Evolutionary conservation across 2,113 vertebrate species (phyloP).

Genomic region (Trochalopteron elliotii): DNA sequence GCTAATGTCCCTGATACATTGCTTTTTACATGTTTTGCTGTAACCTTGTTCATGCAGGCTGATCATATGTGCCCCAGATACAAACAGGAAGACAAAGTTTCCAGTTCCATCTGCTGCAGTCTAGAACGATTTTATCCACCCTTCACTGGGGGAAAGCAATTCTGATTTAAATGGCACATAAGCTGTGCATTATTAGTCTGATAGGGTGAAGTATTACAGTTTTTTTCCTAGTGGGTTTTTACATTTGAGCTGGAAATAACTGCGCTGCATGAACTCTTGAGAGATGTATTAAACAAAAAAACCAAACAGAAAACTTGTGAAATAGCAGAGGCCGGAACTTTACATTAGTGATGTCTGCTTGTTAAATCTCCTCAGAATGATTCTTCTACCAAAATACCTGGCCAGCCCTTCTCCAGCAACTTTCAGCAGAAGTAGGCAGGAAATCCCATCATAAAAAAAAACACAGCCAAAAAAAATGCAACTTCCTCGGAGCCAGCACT

Average conservation of each 20-base stretch:
- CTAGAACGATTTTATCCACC: conserved; percentile 11
- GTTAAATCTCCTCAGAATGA: background rate
- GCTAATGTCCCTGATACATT: background rate
- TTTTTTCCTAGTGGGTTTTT: background rate
- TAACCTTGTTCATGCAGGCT: background rate
- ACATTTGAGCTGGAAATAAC: background rate
- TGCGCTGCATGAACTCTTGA: background rate
- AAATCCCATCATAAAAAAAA: background rate
- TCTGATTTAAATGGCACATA: conserved; percentile 24
- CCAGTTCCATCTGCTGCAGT: conserved; percentile 23
- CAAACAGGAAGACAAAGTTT: background rate
- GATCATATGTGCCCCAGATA: conserved; percentile 1
- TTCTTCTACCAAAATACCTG: background rate
- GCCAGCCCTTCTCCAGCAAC: background rate
- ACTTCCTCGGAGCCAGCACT: background rate
- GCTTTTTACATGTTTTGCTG: background rate
- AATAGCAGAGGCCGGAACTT: background rate
- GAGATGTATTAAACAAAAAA: background rate
- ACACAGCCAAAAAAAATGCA: background rate
- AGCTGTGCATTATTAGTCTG: background rate
- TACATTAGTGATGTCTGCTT: background rate
- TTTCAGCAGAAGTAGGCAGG: background rate
- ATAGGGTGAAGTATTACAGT: background rate
- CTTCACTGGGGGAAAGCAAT: background rate
- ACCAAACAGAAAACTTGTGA: background rate